These are phyloP conservation scores for Cephus spinipes DNA, from an alignment of 2,888 invertebrate species.

Conservation along the genomic window DNA sequence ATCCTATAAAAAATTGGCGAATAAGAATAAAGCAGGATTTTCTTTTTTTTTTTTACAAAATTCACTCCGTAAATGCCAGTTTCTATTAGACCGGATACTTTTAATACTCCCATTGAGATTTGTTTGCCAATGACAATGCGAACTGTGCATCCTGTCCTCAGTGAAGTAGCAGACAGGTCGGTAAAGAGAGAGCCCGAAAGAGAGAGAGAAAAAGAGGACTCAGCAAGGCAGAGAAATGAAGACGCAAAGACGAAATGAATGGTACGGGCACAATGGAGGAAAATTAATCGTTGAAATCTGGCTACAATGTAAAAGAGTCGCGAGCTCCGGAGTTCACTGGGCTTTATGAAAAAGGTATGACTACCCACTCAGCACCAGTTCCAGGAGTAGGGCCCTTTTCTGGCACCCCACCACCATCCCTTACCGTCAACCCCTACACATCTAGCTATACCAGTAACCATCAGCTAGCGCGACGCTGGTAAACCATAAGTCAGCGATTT, in stretches of 20 bases:
- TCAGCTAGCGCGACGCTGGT: constrained; percentile 20
- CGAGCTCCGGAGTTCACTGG: constrained; percentile 50
- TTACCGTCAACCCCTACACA: too few species aligned
- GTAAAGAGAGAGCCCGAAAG: constrained; percentile 15
- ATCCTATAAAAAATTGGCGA: not conserved
- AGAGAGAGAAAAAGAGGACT: constrained; percentile 12
- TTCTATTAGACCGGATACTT: constrained; percentile 64
- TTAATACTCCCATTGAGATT: constrained; percentile 64
- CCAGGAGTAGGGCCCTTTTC: too few species aligned
- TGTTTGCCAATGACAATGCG: constrained; percentile 65
- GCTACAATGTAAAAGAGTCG: constrained; percentile 63
- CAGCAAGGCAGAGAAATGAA: constrained; percentile 8
- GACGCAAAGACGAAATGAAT: constrained; percentile 15
- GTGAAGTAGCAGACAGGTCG: constrained; percentile 13
- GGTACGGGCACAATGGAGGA: constrained; percentile 53
- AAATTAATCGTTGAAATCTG: constrained; percentile 66
- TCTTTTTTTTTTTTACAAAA: not conserved
- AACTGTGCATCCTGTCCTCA: constrained; percentile 41
- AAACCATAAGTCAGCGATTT: constrained; percentile 67
- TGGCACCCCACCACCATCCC: too few species aligned
- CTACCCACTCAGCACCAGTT: constrained; percentile 36
- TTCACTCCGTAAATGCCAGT: constrained; percentile 10
- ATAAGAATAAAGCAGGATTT: not conserved
- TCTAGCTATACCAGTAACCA: too few species aligned
- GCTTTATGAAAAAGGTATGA: constrained; percentile 61